Conservation (phyloP, 2,113 vertebrate genomes). For the Pavo muticus region DNA sequence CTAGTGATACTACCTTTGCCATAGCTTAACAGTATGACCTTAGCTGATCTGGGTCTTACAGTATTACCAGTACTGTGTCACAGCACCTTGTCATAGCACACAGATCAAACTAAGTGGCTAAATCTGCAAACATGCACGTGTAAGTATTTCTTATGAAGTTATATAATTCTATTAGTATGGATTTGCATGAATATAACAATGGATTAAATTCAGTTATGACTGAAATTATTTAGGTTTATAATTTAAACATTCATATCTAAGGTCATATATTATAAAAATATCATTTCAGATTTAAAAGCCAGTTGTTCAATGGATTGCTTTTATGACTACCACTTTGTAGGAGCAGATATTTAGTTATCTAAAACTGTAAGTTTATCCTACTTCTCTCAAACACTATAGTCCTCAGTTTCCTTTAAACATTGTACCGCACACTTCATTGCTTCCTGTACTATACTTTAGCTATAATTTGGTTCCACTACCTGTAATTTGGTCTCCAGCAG, state of each 20-base stretch:
- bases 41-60: not conserved
- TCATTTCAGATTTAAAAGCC: not conserved
- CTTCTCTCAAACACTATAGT: not conserved
- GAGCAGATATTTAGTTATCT: not conserved
- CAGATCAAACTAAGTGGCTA: not conserved
- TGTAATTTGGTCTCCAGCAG: not conserved
- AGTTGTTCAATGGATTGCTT: not conserved
- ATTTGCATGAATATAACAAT: not conserved
- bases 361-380: not conserved
- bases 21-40: not conserved
- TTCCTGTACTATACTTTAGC: not conserved
- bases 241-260: not conserved
- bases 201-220: not conserved
- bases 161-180: not conserved
- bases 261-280: not conserved
- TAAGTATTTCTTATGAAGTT: not conserved
- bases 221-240: not conserved
- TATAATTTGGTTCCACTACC: not conserved
- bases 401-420: not conserved
- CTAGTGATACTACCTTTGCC: not conserved
- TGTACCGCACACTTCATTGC: not conserved
- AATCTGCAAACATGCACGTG: not conserved
- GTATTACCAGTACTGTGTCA: not conserved
- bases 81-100: not conserved
- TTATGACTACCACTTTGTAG: not conserved